Evolutionary conservation across 2,797 vertebrate genomes (phyloP).

Genomic region (Erithacus rubecula): DNA sequence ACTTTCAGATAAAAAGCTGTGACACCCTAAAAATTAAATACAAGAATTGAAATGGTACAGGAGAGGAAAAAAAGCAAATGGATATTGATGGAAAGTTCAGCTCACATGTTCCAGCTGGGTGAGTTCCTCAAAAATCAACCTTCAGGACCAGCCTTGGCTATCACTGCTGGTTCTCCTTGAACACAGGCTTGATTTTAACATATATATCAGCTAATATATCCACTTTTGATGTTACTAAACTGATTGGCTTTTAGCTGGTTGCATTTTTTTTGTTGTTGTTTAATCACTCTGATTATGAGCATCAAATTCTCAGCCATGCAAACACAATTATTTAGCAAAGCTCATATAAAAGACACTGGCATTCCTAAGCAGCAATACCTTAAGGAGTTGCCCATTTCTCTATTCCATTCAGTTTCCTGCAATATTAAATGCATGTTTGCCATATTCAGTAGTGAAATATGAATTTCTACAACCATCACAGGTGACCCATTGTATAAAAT

Average conservation of each 20-base stretch:
- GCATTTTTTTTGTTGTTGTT: neutral
- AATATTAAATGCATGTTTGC: neutral
- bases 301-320: neutral
- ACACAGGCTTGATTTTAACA: neutral
- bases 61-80: neutral
- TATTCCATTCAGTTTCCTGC: neutral
- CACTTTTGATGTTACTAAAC: neutral
- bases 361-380: neutral
- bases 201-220: neutral
- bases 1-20: neutral
- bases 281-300: neutral
- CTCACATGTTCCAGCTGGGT: neutral
- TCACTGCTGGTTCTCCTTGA: fast-evolving
- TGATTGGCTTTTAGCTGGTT: neutral
- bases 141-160: neutral
- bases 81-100: neutral
- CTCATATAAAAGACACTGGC: neutral
- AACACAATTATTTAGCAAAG: neutral
- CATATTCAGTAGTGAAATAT: neutral
- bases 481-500: neutral
- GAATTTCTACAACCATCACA: neutral
- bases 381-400: neutral
- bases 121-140: neutral
- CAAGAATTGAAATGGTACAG: neutral
- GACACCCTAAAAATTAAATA: neutral